Percentiles rank a stretch among this genome's conserved stretches.
phyloP scores from a whole-genome alignment of 53 echinoderm and acorn worm species.

The Arbacia lixula region DNA sequence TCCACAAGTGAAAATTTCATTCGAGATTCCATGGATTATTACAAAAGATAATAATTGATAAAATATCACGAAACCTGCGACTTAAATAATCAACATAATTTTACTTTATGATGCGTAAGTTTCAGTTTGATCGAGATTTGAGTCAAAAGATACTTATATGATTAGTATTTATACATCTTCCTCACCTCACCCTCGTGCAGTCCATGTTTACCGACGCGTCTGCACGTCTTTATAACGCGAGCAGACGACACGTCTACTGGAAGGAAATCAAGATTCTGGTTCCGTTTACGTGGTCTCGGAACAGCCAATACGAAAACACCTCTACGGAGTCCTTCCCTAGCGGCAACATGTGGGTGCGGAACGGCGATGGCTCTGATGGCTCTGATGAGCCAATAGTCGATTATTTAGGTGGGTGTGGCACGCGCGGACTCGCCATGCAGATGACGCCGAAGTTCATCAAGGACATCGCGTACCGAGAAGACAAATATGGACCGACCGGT shows the following conservation, averaged over 20 bases:
- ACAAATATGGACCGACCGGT: constrained; percentile 28
- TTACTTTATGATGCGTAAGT: no score
- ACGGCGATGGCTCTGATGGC: background rate
- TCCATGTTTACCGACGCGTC: constrained; percentile 31
- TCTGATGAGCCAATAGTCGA: constrained; percentile 23
- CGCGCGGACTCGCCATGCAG: constrained; percentile 1
- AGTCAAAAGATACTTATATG: no score
- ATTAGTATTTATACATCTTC: no score
- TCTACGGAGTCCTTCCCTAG: background rate
- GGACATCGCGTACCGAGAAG: background rate
- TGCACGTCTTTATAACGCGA: constrained; percentile 19
- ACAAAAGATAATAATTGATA: no score
- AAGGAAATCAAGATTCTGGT: constrained; percentile 43
- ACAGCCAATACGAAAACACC: background rate
- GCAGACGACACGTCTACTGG: constrained; percentile 44
- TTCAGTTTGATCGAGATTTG: no score
- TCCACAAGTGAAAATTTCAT: no score
- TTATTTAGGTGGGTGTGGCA: constrained; percentile 15
- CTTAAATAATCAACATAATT: no score
- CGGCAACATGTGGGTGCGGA: constrained; percentile 13
- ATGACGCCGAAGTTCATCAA: constrained; percentile 9
- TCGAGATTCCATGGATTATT: no score
- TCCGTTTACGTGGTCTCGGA: constrained; percentile 16
- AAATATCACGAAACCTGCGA: no score
- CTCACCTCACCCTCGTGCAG: no score